Base-by-base conservation (phyloP, 2,888 invertebrate genomes). In the Hoplodrina blanda region DNA sequence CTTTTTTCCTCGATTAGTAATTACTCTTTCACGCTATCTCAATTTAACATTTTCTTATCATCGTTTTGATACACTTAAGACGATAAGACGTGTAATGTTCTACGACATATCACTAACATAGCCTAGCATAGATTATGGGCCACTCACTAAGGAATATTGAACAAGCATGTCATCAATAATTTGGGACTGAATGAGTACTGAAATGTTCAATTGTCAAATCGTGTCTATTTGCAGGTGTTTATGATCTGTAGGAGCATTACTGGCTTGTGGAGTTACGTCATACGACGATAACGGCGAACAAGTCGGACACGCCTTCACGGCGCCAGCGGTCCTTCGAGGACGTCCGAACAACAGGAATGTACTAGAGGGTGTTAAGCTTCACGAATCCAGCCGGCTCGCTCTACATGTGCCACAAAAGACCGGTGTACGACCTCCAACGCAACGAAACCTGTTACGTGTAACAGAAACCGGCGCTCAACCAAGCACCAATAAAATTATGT, bases 371-470 rank as follows among this genome's bases (percentile, higher is more conserved):
- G 89, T 84, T 89, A 87, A 84, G 88, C 88, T 89, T 87, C 88
- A 90, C 88, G 82, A 88, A 80, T 89, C 87, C 87, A 88, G 90
- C 90, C 92, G 89, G 91, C 89, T 89, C 91, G 88, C 89, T 92
- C 91, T 91, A 94, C 91, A 95, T 95, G 94, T 94, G 94, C 93
- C 88, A 92, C 92, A 88, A 91, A 91, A 92, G 93, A 94, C 94
- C 93, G 93, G 93, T 94, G 91, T 89, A 88, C 93, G 95, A 92
- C 95, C 95, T 94, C 94, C 92, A 92, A 92, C 93, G 91, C 94
- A 93, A 92, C 89, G 86, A 94, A 96, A 95, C 96, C 96, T 94
- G 95, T 95, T 95, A 95, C 94, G 88, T 92, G 92, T 91, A 93
- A 92, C 90, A 90, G 85, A 92, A 92, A 91, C 91, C 90, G 87